phyloP scores from a whole-genome alignment of 1,140 invertebrate species.

The Pseudomyrmex concolor region DNA sequence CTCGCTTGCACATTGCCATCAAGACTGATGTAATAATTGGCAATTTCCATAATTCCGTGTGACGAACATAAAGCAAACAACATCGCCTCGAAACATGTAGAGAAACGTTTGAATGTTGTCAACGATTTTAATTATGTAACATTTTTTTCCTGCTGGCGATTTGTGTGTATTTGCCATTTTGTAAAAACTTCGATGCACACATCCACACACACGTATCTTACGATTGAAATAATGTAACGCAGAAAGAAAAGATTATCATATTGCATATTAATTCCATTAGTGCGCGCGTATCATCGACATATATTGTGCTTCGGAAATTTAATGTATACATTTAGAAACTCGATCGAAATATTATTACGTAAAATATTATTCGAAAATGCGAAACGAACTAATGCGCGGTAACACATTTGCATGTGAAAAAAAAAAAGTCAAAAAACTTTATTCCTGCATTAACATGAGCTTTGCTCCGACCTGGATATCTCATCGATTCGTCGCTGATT shows the following conservation, averaged over 20 bases:
- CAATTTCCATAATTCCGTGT: not conserved
- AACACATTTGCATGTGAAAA: no score
- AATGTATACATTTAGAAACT: no score
- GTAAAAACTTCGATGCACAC: not conserved
- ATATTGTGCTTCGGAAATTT: no score
- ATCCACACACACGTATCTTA: not conserved
- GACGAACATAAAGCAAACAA: no score
- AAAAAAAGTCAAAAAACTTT: not conserved
- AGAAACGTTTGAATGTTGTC: no score
- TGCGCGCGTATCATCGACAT: no score
- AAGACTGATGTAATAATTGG: not conserved
- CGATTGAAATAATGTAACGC: not conserved
- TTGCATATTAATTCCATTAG: not conserved
- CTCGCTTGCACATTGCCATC: not conserved
- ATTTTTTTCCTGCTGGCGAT: no score
- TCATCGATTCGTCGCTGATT: slow-evolving; percentile 50
- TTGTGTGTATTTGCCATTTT: no score
- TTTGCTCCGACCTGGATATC: slow-evolving; percentile 31
- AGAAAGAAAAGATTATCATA: not conserved
- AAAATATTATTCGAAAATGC: not conserved
- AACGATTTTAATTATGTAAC: no score
- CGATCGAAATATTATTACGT: not conserved
- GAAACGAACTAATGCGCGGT: not conserved
- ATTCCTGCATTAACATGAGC: slow-evolving; percentile 15
- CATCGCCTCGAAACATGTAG: no score